Evolutionary conservation across 2,113 vertebrate species (phyloP), one percentile per base, ranked within the genome.

Genomic region (Lathamus discolor): DNA sequence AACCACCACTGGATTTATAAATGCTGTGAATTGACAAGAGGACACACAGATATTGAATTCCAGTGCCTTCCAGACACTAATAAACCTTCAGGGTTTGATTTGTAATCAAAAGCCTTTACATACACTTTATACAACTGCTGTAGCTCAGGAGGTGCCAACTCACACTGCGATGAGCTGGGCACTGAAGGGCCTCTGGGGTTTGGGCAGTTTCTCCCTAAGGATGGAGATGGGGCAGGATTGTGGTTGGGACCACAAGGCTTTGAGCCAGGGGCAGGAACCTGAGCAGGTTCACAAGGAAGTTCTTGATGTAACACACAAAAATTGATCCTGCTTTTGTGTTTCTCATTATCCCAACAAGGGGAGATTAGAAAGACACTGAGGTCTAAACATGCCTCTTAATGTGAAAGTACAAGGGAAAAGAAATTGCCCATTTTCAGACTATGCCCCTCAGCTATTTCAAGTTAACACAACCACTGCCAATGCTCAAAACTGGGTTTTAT

Each of bases 111-210:
- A 72, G 35, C 24, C 41, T 66, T 81, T 54, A 39, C 69, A 9
- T 16, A 22, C 41, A 35, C 85, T 55, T 52, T 13, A 67, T 28
- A 78, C 15, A 79, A 59, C 19, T 44, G 33, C 33, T 29, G 41
- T 8, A 46, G 43, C 39, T 90, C 73, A 67, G 73, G 39, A 28
- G 12, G 18, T 4, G 33, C 49, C 27, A 37, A 41, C 44, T 57
- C 48, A 55, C 2, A 75, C 46, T 6, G 28, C 13, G 59, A 63
- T 4, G 31, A 5, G 20, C 1, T 1, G 11, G 49, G 3, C 4
- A 8, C 12, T 5, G 43, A 41, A 20, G 22, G 6, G 19, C 2
- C 43, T 28, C 62, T 14, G 46, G 48, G n/a, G 44, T n/a, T 39
- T 35, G 63, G 75, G 48, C 27, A 24, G 18, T 6, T 51, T 14